phyloP scores from a whole-genome alignment of 2,797 vertebrate genomes.

The Parauchenoglanis ngamensis region DNA sequence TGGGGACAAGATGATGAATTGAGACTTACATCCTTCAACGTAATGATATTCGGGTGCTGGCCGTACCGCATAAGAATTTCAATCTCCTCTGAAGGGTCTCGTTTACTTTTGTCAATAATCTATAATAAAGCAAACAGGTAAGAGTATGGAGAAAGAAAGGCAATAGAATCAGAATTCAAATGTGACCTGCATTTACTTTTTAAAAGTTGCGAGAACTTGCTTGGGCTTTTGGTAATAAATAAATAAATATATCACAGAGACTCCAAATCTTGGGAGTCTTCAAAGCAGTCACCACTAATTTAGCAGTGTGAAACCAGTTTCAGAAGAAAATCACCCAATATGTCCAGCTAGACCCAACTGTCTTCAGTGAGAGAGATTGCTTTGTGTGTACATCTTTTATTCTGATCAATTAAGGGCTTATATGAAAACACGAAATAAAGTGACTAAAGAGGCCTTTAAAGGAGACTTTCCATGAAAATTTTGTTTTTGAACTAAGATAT shows the following conservation, averaged over 20 bases:
- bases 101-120: conserved; percentile 98
- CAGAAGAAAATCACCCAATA: too few species aligned
- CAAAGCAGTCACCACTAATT: background rate
- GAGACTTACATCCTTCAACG: conserved; percentile 90
- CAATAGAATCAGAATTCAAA: background rate
- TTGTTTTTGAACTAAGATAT: too few species aligned
- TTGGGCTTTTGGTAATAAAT: background rate
- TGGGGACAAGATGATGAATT: background rate
- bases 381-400: too few species aligned
- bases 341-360: too few species aligned
- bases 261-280: background rate
- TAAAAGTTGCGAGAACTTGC: background rate
- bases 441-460: too few species aligned
- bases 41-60: conserved; percentile 97
- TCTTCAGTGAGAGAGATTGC: too few species aligned
- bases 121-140: conserved; percentile 57
- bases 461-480: too few species aligned
- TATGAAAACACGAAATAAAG: too few species aligned
- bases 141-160: background rate
- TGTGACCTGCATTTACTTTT: background rate
- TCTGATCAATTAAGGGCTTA: too few species aligned
- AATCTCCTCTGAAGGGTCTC: conserved; percentile 96
- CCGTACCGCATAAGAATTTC: conserved; percentile 96
- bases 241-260: background rate
- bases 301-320: too few species aligned